Conservation (phyloP, 2,113 vertebrate genomes). For the Phylloscopus trochiloides region DNA sequence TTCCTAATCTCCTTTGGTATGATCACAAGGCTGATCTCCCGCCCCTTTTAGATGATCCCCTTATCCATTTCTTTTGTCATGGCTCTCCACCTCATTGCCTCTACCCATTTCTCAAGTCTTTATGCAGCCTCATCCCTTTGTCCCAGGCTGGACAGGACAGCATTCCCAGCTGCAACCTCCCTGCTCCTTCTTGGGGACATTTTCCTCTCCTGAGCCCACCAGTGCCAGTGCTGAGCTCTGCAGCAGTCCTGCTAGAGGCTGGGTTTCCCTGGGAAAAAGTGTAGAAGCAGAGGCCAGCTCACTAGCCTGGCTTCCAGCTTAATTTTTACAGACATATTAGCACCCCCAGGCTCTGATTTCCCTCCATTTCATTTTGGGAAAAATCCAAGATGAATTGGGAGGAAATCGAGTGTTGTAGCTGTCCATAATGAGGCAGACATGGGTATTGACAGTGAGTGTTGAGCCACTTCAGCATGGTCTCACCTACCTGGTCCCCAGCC, state of each 20-base stretch:
- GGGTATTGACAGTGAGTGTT: not conserved
- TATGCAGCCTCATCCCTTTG: not conserved
- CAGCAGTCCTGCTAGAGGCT: not conserved
- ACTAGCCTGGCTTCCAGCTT: not conserved
- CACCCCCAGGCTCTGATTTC: not conserved
- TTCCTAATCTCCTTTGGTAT: not conserved
- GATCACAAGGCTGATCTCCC: not conserved
- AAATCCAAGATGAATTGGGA: not conserved
- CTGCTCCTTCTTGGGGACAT: not conserved
- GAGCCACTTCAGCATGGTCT: accelerated
- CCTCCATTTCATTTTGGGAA: not conserved
- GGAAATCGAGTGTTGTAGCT: not conserved
- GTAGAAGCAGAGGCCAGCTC: not conserved
- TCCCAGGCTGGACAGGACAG: not conserved
- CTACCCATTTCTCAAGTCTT: not conserved
- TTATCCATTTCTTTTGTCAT: not conserved
- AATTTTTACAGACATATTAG: not conserved
- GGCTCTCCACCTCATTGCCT: not conserved
- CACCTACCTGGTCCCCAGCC: accelerated
- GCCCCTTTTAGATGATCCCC: not conserved
- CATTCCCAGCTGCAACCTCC: not conserved
- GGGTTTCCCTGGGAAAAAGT: not conserved
- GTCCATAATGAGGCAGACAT: accelerated
- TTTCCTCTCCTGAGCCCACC: not conserved
- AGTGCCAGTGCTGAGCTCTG: not conserved